These are phyloP conservation scores for Squalus acanthias DNA, from an alignment of 2,797 vertebrate species.

Conservation along the genomic window DNA sequence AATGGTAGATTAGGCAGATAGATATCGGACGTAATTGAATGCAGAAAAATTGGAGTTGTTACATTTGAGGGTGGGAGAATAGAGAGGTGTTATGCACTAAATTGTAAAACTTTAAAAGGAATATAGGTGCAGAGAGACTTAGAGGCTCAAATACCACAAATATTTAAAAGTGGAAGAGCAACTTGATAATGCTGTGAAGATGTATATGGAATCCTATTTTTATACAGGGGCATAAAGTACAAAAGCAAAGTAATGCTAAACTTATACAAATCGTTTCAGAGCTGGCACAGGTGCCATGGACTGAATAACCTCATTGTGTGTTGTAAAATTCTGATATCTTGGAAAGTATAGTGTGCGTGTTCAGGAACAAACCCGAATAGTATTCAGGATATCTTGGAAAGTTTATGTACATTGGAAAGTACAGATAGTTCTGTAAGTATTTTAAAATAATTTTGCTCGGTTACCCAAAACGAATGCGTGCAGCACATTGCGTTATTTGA, in stretches of 20 bases:
- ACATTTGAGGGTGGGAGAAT: background rate
- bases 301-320: background rate
- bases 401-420: background rate
- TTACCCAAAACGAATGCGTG: background rate
- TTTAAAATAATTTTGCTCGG: background rate
- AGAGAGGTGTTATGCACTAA: background rate
- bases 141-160: background rate
- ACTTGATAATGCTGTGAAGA: background rate
- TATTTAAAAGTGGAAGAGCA: background rate
- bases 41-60: background rate
- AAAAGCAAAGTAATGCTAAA: background rate
- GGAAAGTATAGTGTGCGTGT: background rate
- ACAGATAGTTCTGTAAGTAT: background rate
- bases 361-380: background rate
- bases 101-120: background rate
- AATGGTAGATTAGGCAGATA: background rate
- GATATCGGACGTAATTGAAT: background rate
- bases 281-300: background rate
- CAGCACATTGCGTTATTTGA: background rate
- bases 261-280: background rate
- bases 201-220: background rate
- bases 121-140: background rate
- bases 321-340: background rate
- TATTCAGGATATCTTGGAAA: background rate
- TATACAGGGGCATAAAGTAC: background rate